phyloP scores from a whole-genome alignment of 1,140 invertebrate genomes.

The Dinoponera quadriceps region DNA sequence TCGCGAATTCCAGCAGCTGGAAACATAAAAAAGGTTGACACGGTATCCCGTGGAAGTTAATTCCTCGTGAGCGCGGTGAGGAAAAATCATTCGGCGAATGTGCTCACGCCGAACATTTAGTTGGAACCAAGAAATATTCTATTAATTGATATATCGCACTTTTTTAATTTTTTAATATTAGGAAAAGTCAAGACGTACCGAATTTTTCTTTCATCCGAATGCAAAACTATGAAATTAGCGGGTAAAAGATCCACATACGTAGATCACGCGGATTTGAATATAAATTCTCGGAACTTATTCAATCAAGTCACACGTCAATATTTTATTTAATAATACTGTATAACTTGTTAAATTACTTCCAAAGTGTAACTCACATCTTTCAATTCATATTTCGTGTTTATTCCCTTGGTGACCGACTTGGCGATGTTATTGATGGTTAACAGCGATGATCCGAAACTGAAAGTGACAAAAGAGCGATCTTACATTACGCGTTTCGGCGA shows the following conservation, averaged over 20 bases:
- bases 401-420: conserved; percentile 89
- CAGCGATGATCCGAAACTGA: conserved; percentile 90
- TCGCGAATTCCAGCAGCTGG: conserved; percentile 89
- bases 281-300: not conserved
- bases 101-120: no score
- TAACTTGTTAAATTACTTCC: not conserved
- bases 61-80: no score
- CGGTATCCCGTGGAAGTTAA: not conserved
- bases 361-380: conserved; percentile 88
- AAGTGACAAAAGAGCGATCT: conserved; percentile 73
- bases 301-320: not conserved
- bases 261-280: not conserved
- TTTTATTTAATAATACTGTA: not conserved
- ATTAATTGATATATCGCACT: no score
- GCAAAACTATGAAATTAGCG: not conserved
- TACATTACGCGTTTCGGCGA: not conserved
- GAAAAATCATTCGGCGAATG: no score
- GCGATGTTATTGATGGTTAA: conserved; percentile 91
- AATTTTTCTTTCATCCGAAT: not conserved
- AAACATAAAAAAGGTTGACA: conserved; percentile 58
- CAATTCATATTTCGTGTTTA: conserved; percentile 91
- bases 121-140: no score
- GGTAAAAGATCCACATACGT: not conserved
- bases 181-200: not conserved
- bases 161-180: no score